Percentiles rank a stretch among this genome's conserved stretches.
Conservation (phyloP, 35 echinoderm and acorn worm species). For the Ophioderma brevispina region DNA sequence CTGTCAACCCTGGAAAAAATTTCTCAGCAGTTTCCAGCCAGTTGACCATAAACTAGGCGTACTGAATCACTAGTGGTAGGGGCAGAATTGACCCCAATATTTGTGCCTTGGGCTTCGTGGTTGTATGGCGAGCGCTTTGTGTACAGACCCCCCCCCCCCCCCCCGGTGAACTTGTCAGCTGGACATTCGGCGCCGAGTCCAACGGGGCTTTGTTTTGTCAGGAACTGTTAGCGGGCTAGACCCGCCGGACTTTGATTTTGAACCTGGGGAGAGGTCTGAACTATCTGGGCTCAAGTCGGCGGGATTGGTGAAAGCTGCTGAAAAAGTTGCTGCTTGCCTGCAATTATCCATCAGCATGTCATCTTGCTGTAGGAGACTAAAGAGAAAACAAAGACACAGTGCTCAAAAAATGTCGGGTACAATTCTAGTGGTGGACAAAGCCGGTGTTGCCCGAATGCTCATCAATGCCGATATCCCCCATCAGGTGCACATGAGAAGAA, state of each 20-base stretch:
- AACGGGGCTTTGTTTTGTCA: constrained; percentile 53
- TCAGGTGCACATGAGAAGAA: constrained; percentile 47
- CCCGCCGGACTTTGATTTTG: constrained; percentile 88
- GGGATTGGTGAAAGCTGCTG: constrained; percentile 94
- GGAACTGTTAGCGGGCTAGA: constrained; percentile 92
- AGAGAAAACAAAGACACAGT: constrained; percentile 98
- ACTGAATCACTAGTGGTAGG: constrained; percentile 67
- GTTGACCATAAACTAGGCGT: constrained; percentile 91
- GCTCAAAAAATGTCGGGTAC: constrained; percentile 83
- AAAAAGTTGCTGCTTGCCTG: constrained; percentile 87
- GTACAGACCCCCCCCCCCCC: too few species aligned
- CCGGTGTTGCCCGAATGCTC: constrained; percentile 65
- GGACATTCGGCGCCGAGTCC: background rate
- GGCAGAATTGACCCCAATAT: constrained; percentile 55
- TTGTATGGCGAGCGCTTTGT: constrained; percentile 37
- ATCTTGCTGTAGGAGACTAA: constrained; percentile 92
- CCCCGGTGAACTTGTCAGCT: background rate
- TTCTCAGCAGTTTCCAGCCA: constrained; percentile 78
- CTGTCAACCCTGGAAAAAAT: constrained; percentile 88
- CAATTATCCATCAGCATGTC: constrained; percentile 97
- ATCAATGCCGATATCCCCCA: constrained; percentile 92
- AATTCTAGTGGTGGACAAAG: constrained; percentile 97
- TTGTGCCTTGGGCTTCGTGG: constrained; percentile 48
- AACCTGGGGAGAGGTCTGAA: constrained; percentile 81
- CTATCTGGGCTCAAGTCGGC: constrained; percentile 88